These are phyloP conservation scores for Hypselothyrea guttata DNA, from an alignment of 2,888 invertebrate genomes.

Conservation along the genomic window DNA sequence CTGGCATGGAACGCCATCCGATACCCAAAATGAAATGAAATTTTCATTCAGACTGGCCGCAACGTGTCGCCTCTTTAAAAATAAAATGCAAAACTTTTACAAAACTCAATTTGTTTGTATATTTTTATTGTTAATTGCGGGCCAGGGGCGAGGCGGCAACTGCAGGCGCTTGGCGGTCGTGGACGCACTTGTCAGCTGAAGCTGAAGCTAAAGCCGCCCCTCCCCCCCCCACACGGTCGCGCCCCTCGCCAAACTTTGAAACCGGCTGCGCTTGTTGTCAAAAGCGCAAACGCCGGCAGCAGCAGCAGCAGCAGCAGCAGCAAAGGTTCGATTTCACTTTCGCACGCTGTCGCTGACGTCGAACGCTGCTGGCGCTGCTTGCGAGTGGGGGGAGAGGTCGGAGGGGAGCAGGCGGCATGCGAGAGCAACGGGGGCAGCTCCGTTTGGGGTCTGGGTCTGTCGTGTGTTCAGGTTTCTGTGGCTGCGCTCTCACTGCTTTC, in stretches of 20 bases:
- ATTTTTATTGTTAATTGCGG: slow-evolving; percentile 58
- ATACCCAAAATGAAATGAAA: slow-evolving; percentile 61
- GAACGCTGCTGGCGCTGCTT: slow-evolving; percentile 52
- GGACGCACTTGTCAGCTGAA: slow-evolving; percentile 54
- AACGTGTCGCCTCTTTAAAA: slow-evolving; percentile 49
- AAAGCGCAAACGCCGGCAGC: slow-evolving; percentile 71
- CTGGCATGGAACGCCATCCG: slow-evolving; percentile 11
- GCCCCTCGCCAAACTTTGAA: slow-evolving; percentile 52
- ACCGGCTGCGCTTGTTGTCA: slow-evolving; percentile 59
- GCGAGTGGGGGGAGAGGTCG: not conserved
- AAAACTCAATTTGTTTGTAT: slow-evolving; percentile 40
- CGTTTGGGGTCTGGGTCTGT: slow-evolving; percentile 37
- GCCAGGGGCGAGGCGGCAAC: slow-evolving; percentile 10
- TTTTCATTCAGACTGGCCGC: slow-evolving; percentile 59
- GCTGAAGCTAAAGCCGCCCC: slow-evolving; percentile 31
- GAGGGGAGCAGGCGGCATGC: slow-evolving; percentile 8
- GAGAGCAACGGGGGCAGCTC: slow-evolving; percentile 32
- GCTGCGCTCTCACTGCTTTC: slow-evolving; percentile 62
- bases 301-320: slow-evolving; percentile 71
- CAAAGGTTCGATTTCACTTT: slow-evolving; percentile 78
- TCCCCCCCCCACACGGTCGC: slow-evolving; percentile 24
- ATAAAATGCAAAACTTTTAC: slow-evolving; percentile 74
- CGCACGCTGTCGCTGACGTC: slow-evolving; percentile 72
- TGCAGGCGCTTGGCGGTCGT: slow-evolving; percentile 8
- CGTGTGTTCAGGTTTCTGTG: slow-evolving; percentile 51